Evolutionary conservation across 2,797 vertebrate species (phyloP), one percentile per base, ranked within the genome.

Genomic region (Benthosema pterotum): DNA sequence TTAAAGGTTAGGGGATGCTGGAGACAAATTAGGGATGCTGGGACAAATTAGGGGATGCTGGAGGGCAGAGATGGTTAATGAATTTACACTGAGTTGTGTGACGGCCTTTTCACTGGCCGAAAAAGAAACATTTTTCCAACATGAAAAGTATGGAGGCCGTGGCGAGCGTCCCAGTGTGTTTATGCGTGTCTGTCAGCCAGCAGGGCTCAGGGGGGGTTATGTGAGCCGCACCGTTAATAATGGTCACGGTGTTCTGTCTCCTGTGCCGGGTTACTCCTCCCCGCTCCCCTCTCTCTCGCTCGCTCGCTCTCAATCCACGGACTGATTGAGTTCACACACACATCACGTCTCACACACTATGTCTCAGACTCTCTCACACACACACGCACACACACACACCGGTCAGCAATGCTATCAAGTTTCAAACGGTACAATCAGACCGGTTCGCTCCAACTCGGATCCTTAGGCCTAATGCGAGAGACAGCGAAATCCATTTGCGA

Each of bases 191-290:
- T 85, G 83, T 88, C 88, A 89, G 86, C 83, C 71, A 46, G 72
- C 74, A 74, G 79, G 46, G 66, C 82, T 74, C 47, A 42, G n/a
- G n/a, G 58, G 69, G 63, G 83, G 89, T 83, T 85, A 87, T 81
- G 83, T 78, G 86, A 91, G 79, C 85, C 53, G 80, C 48, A 61
- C 72, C 32, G 49, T 77, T 89, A 90, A 32, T 32, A 32, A 89
- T 86, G 86, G 82, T 67, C 38, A 17, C 74, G 82, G 82, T 89
- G 88, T 88, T 87, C 77, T 74, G 83, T 88, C 88, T 88, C 83
- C 78, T 80, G 69, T 75, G 72, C 82, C 75, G 67, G 67, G 76
- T 84, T 74, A 74, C 83, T 75, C 74, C 83, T 75, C 74, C 78
- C 47, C 32, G 32, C 32, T 38, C 32, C 32, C 32, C 11, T 38